These are phyloP conservation scores for Petroica traversi DNA, from an alignment of 2,113 vertebrate genomes.

Conservation along the genomic window DNA sequence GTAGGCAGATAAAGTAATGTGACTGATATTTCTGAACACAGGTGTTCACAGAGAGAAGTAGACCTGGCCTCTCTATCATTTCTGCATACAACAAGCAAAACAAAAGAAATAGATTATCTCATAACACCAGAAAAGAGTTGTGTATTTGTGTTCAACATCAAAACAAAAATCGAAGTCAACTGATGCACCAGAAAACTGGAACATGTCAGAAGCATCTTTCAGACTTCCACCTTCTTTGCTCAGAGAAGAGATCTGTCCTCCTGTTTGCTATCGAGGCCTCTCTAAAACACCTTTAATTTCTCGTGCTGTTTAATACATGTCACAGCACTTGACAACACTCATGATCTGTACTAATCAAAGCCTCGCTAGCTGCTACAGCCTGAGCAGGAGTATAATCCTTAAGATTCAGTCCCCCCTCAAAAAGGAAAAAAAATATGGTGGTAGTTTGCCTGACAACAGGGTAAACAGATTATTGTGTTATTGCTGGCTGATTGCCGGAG, in stretches of 20 bases:
- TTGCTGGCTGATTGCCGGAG: slow-evolving; percentile 82
- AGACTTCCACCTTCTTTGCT: neutral
- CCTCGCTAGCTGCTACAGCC: neutral
- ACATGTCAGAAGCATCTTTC: neutral
- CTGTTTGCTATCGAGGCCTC: neutral
- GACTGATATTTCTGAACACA: neutral
- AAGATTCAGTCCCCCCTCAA: slow-evolving; percentile 34
- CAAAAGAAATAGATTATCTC: neutral
- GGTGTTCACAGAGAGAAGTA: neutral
- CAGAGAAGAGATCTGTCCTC: neutral
- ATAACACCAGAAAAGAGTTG: neutral
- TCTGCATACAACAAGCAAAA: neutral
- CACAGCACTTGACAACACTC: slow-evolving; percentile 59
- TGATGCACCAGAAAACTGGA: neutral
- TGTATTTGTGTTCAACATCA: neutral
- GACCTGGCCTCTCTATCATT: neutral
- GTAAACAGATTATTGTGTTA: slow-evolving; percentile 85
- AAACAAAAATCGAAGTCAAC: neutral
- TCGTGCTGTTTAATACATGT: slow-evolving; percentile 50
- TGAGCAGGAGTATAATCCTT: slow-evolving; percentile 32
- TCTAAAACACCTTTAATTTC: slow-evolving; percentile 39
- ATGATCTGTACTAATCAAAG: slow-evolving; percentile 67
- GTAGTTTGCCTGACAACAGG: slow-evolving; percentile 78
- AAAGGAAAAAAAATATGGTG: neutral
- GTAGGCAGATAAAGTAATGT: neutral